Percentiles rank a stretch among this genome's conserved stretches.
phyloP scores from a whole-genome alignment of 37 sponge, comb jelly and placozoan species.

The Crambe crambe region DNA sequence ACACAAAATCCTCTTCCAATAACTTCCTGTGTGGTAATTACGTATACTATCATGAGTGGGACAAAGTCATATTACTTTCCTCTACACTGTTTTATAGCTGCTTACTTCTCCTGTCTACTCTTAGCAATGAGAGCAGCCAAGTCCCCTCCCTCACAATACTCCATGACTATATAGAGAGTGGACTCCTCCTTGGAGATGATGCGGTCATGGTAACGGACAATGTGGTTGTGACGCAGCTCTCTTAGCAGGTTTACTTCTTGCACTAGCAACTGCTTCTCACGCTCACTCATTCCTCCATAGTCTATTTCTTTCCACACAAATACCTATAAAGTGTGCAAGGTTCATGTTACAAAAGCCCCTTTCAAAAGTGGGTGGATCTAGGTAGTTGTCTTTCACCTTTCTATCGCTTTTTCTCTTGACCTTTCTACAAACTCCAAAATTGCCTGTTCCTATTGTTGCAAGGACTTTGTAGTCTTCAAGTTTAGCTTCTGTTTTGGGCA shows the following conservation, averaged over 20 bases:
- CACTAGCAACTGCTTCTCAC: conserved; percentile 79
- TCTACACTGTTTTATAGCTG: too few species aligned
- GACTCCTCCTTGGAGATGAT: conserved; percentile 57
- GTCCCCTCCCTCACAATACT: conserved; percentile 88
- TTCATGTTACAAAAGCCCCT: too few species aligned
- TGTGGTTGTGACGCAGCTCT: conserved; percentile 78
- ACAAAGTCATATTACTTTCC: too few species aligned
- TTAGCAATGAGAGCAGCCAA: conserved; percentile 61
- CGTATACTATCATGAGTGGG: background rate
- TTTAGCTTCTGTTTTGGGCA: conserved; percentile 37
- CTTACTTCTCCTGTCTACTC: conserved; percentile 5
- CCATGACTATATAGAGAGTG: conserved; percentile 87
- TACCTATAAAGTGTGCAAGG: conserved; percentile 34
- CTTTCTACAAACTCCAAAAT: conserved; percentile 79
- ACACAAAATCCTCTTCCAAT: conserved; percentile 70
- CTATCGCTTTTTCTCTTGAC: conserved; percentile 64
- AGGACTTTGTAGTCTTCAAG: conserved; percentile 70
- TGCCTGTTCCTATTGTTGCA: conserved; percentile 69
- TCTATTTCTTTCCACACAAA: conserved; percentile 90
- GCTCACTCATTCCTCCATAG: conserved; percentile 80
- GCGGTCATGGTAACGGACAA: conserved; percentile 86
- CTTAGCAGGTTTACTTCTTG: conserved; percentile 87
- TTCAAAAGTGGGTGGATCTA: background rate
- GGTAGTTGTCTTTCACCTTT: conserved; percentile 36
- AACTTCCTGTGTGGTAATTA: conserved; percentile 22